Evolutionary conservation across 2,113 vertebrate genomes (phyloP).

Genomic region (Progne subis): DNA sequence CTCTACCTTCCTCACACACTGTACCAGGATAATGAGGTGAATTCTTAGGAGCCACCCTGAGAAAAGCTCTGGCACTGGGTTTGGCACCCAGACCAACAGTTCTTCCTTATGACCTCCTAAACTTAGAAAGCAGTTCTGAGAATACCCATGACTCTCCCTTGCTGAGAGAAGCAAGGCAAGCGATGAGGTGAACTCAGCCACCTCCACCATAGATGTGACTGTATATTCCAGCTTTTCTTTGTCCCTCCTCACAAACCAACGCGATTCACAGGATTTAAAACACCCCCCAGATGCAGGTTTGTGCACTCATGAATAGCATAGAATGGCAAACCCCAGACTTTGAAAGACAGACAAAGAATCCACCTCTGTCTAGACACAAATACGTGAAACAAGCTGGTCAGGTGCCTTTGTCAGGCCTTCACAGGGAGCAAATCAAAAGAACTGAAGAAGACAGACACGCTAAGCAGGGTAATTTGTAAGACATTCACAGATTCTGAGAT

Average conservation of each 20-base stretch:
- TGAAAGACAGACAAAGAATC: not conserved
- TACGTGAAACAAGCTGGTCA: not conserved
- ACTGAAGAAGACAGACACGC: not conserved
- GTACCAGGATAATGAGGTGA: not conserved
- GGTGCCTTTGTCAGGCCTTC: not conserved
- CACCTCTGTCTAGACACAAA: slow-evolving; percentile 1
- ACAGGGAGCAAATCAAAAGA: not conserved
- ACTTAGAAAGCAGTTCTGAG: not conserved
- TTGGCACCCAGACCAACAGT: not conserved
- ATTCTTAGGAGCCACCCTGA: not conserved
- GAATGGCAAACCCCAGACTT: not conserved
- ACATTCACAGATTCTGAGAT: not conserved
- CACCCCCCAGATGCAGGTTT: not conserved
- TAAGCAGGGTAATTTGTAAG: not conserved
- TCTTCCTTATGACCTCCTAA: not conserved
- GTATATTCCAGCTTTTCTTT: not conserved
- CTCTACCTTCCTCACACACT: not conserved
- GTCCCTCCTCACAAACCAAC: not conserved
- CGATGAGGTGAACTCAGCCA: not conserved
- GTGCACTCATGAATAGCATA: not conserved
- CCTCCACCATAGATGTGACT: not conserved
- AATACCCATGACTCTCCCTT: not conserved
- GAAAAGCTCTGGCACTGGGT: not conserved
- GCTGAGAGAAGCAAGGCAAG: not conserved
- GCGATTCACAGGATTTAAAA: not conserved